phyloP scores from a whole-genome alignment of 2,797 vertebrate species.

The Dendrocincla fuliginosa region DNA sequence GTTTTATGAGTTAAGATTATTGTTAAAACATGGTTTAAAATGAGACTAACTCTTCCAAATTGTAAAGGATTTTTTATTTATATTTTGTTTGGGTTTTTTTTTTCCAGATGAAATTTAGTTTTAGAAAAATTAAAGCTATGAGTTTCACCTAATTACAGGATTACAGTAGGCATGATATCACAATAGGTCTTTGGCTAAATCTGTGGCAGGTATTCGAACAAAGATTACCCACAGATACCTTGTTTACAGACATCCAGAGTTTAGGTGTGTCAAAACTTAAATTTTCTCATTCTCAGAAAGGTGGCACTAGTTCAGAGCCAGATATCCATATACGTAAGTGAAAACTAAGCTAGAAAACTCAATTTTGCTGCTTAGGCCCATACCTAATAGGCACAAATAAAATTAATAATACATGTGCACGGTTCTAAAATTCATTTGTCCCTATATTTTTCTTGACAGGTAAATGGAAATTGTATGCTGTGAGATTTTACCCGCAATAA shows the following conservation, averaged over 20 bases:
- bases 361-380: neutral
- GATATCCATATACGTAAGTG: neutral
- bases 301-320: constrained; percentile 6
- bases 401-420: constrained; percentile 60
- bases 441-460: constrained; percentile 55
- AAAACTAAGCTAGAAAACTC: neutral
- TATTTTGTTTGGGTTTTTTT: neutral
- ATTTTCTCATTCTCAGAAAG: constrained; percentile 11
- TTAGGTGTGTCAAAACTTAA: neutral
- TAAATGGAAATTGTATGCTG: constrained; percentile 27
- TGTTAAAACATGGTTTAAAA: neutral
- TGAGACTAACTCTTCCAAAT: neutral
- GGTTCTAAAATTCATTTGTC: constrained; percentile 53
- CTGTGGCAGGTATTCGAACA: neutral
- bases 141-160: constrained; percentile 1
- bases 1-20: neutral
- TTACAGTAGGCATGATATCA: neutral
- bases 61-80: neutral
- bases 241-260: neutral
- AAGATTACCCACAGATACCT: neutral
- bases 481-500: constrained; percentile 38
- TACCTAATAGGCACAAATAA: constrained; percentile 32
- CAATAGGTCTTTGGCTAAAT: neutral
- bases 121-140: constrained; percentile 13
- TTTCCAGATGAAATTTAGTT: neutral